These are phyloP conservation scores for Fulica atra DNA, from an alignment of 2,113 vertebrate genomes.

Conservation along the genomic window DNA sequence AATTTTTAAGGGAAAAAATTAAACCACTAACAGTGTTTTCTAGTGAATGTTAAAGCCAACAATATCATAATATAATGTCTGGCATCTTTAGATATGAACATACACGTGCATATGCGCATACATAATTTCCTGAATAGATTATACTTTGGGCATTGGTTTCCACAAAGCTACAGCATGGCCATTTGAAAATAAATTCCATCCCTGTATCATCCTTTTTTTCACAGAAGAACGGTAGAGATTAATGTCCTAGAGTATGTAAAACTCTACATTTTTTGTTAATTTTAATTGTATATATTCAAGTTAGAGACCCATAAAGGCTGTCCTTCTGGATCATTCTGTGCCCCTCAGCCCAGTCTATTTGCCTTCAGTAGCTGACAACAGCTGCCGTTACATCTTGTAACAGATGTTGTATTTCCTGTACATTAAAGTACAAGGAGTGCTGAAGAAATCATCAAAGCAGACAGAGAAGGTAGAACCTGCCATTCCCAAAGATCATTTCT, in stretches of 20 bases:
- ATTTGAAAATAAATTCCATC: not conserved
- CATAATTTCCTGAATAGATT: not conserved
- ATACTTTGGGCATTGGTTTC: not conserved
- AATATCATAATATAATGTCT: not conserved
- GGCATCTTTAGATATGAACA: not conserved
- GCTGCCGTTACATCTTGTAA: not conserved
- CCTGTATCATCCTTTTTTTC: not conserved
- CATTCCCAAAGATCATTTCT: not conserved
- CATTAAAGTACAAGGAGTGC: not conserved
- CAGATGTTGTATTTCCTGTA: constrained; percentile 4
- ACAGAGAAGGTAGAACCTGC: not conserved
- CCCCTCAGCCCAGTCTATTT: not conserved
- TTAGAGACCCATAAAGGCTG: not conserved
- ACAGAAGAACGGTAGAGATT: not conserved
- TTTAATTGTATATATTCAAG: not conserved
- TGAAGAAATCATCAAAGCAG: not conserved
- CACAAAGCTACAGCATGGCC: not conserved
- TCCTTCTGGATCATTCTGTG: not conserved
- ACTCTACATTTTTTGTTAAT: not conserved
- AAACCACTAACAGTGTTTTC: not conserved
- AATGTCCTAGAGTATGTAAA: not conserved
- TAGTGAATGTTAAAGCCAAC: not conserved
- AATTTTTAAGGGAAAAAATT: not conserved
- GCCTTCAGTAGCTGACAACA: not conserved
- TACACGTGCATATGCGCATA: not conserved